These are phyloP conservation scores for Riptortus pedestris DNA, from an alignment of 1,140 invertebrate species.

Conservation along the genomic window DNA sequence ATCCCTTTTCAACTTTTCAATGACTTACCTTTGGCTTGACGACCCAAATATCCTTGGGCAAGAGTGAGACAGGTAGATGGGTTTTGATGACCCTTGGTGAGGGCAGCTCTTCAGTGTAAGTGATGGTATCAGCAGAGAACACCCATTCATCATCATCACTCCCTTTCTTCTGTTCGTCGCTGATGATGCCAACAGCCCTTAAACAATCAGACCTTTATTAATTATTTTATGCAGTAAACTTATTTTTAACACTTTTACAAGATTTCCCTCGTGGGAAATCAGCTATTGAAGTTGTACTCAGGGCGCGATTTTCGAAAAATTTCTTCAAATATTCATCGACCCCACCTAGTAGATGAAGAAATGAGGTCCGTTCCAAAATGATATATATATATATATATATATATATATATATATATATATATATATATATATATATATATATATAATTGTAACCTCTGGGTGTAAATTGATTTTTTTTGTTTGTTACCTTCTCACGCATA, in stretches of 20 bases:
- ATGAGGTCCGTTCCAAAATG: too few relatives aligned
- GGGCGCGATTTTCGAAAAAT: not conserved
- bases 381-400: too few relatives aligned
- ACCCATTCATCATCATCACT: slow-evolving; percentile 29
- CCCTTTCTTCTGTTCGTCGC: slow-evolving; percentile 25
- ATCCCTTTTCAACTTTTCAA: too few relatives aligned
- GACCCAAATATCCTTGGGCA: slow-evolving; percentile 36
- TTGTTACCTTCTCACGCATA: too few relatives aligned
- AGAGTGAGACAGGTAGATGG: slow-evolving; percentile 39
- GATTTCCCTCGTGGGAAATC: not conserved
- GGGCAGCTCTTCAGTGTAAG: slow-evolving; percentile 27
- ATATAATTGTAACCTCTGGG: too few relatives aligned
- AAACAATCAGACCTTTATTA: not conserved
- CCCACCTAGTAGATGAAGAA: too few relatives aligned
- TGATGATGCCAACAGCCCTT: slow-evolving; percentile 31
- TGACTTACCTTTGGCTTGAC: slow-evolving; percentile 33
- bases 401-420: too few relatives aligned
- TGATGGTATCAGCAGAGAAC: slow-evolving; percentile 29
- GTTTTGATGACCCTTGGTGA: slow-evolving; percentile 38
- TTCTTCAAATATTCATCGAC: too few relatives aligned
- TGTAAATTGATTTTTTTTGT: too few relatives aligned
- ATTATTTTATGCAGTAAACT: not conserved
- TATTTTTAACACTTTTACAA: not conserved
- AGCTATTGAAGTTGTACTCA: not conserved
- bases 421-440: too few relatives aligned